A percentile compares a stretch with the other conserved stretches of the same genome.
Evolutionary conservation across 2,797 vertebrate species (phyloP).

Genomic region (Halcyon leucocephala): DNA sequence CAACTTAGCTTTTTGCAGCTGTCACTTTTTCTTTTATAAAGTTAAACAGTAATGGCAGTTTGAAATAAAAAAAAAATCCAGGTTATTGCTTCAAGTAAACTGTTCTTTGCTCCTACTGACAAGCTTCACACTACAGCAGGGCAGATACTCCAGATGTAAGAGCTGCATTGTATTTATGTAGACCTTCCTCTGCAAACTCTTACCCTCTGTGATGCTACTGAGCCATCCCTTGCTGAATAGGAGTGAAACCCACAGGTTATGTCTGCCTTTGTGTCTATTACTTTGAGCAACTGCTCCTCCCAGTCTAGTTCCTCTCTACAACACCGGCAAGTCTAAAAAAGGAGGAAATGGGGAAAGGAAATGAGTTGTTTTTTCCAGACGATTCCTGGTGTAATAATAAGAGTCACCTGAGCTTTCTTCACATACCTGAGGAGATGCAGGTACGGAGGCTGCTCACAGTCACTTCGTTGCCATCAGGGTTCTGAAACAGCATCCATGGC

Average conservation of each 20-base stretch:
- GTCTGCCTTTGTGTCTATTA: not conserved
- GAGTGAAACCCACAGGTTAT: not conserved
- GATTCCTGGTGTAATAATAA: not conserved
- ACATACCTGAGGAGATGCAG: not conserved
- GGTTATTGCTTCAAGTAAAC: not conserved
- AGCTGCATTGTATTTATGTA: not conserved
- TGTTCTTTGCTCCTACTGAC: not conserved
- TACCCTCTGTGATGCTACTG: not conserved
- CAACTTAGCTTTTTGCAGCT: not conserved
- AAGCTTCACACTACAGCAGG: no score
- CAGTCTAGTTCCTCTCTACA: not conserved
- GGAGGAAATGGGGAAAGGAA: not conserved
- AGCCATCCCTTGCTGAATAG: not conserved
- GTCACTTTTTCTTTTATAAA: not conserved
- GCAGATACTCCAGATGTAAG: not conserved
- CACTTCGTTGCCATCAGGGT: fast-evolving
- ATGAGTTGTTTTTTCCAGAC: not conserved
- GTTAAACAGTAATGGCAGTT: not conserved
- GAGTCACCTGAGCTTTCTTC: not conserved
- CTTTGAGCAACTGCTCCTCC: not conserved
- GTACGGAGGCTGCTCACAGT: fast-evolving
- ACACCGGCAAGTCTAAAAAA: not conserved
- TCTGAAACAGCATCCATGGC: fast-evolving
- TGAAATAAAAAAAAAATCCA: not conserved
- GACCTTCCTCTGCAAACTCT: not conserved